These are phyloP conservation scores for Leptinotarsa rubiginosa DNA, from an alignment of 2,888 invertebrate species.

Conservation along the genomic window DNA sequence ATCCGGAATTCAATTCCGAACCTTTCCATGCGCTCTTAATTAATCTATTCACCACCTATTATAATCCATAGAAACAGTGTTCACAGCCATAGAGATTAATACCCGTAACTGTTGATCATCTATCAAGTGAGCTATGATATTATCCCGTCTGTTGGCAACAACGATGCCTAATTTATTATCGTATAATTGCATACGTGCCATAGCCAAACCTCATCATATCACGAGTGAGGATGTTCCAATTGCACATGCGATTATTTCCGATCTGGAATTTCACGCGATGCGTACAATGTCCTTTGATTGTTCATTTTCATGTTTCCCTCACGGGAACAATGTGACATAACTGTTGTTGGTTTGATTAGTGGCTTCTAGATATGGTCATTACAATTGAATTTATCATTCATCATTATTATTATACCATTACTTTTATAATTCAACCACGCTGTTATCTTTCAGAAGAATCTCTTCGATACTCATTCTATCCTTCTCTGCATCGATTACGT, in stretches of 20 bases:
- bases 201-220: constrained; percentile 45
- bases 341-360: not conserved
- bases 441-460: no score
- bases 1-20: constrained; percentile 25
- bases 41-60: constrained; percentile 44
- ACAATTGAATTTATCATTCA: no score
- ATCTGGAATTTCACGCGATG: constrained; percentile 28
- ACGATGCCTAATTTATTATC: constrained; percentile 52
- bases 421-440: no score
- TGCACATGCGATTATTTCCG: constrained; percentile 33
- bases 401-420: no score
- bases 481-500: no score
- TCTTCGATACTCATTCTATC: no score
- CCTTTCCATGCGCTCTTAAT: constrained; percentile 31
- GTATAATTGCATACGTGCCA: constrained; percentile 54
- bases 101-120: constrained; percentile 45
- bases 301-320: not conserved
- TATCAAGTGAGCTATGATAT: constrained; percentile 46
- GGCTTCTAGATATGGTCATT: no score
- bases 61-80: constrained; percentile 42
- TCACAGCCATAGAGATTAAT: constrained; percentile 41
- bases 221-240: constrained; percentile 35
- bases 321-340: not conserved
- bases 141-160: constrained; percentile 47
- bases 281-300: not conserved